These are phyloP conservation scores for Myathropa florea DNA, from an alignment of 2,888 invertebrate species.

Conservation along the genomic window DNA sequence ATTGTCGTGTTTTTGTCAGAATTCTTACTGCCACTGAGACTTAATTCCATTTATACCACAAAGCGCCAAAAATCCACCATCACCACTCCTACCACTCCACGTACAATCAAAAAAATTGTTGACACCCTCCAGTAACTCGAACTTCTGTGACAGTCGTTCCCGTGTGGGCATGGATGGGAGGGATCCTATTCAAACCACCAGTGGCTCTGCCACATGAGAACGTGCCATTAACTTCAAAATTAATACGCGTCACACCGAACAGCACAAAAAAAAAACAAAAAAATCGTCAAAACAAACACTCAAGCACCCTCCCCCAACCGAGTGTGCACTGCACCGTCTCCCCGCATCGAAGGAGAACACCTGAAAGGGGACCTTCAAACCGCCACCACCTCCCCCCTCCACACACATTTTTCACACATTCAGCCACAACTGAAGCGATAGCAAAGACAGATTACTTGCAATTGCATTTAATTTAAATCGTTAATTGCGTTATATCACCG, in stretches of 20 bases:
- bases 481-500: slow-evolving; percentile 62
- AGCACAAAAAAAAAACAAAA: slow-evolving; percentile 6
- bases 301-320: background rate
- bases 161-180: background rate
- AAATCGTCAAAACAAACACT: background rate
- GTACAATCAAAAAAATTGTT: slow-evolving; percentile 1
- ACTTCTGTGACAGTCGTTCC: background rate
- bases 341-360: background rate
- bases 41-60: too few species aligned
- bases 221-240: slow-evolving; percentile 55
- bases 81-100: too few species aligned
- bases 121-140: slow-evolving; percentile 51
- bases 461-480: slow-evolving; percentile 67
- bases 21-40: too few species aligned
- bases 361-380: slow-evolving; percentile 27
- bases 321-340: slow-evolving; percentile 25
- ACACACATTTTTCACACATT: background rate
- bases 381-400: background rate
- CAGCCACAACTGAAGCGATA: slow-evolving; percentile 41
- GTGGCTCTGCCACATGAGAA: slow-evolving; percentile 41
- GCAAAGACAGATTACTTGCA: slow-evolving; percentile 51
- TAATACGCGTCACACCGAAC: slow-evolving; percentile 33
- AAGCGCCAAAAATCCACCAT: too few species aligned
- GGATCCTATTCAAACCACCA: background rate
- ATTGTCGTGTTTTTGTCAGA: too few species aligned